Base-by-base conservation (phyloP, 2,797 vertebrate genomes). In the Agapornis canus region DNA sequence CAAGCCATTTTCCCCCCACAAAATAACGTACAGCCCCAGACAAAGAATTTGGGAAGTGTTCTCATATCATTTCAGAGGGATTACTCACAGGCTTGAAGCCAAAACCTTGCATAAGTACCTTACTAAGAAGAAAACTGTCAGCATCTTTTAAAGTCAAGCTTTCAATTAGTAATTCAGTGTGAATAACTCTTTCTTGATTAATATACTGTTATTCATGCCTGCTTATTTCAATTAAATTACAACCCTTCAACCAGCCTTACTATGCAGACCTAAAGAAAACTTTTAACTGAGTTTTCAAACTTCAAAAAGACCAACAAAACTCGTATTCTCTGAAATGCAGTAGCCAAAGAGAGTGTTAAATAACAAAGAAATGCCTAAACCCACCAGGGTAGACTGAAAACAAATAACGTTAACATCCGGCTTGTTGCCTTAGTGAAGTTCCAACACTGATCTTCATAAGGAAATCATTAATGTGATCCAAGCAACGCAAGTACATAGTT, bases 121-220 rank as follows among this genome's bases (percentile, higher is more conserved):
- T 77, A 45, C 39, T 54, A 66, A 82, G 40, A 73, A 86, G 72
- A 92, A 87, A 90, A 27, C 52, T 51, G 42, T 73, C 70, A 83
- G 66, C 32, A 65, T 63, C 42, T 87, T 87, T 47, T 73, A n/a
- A 83, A 91, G 43, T 45, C 37, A 91, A 73, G 48, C 48, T 93
- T 84, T 69, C 84, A 86, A 57, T 37, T 71, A 80, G 40, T 35
- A 86, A 92, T 85, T 90, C 64, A 78, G 64, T 60, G 87, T 82
- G 81, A 96, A 60, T 60, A 92, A 92, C 42, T 65, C 23, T 60
- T 45, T 90, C 63, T 78, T 89, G 82, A 88, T 90, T 86, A 94
- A 92, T 42, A 89, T 35, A 56, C 42, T 61, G 40, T 54, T 84
- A 61, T 69, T 95, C 61, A 89, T 1, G 1, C 64, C 78, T 63